These are phyloP conservation scores for Steromphala cineraria DNA, from an alignment of 2,888 invertebrate species.

Conservation along the genomic window DNA sequence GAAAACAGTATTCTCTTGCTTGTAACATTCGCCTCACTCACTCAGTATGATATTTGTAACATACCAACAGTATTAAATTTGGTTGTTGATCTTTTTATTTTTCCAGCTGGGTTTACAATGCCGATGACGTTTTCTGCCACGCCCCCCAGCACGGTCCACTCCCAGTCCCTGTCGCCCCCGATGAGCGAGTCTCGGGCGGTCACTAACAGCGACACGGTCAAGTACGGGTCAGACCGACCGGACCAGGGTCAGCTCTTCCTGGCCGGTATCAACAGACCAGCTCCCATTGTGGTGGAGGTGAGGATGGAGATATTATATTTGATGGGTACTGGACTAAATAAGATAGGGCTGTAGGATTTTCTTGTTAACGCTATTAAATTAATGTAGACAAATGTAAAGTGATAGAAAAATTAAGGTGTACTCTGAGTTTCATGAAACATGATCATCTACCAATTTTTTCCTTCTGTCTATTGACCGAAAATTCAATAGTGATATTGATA, in stretches of 20 bases:
- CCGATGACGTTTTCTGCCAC: conserved; percentile 40
- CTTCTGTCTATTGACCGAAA: too few species aligned
- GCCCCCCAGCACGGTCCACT: conserved; percentile 42
- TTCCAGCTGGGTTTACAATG: conserved; percentile 27
- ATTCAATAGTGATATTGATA: neutral
- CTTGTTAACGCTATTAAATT: too few species aligned
- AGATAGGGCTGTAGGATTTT: neutral
- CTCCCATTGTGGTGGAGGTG: conserved; percentile 59
- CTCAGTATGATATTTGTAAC: too few species aligned
- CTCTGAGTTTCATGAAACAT: too few species aligned
- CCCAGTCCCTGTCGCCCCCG: conserved; percentile 21
- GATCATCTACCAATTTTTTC: too few species aligned
- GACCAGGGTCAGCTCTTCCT: conserved; percentile 43
- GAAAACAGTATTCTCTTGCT: too few species aligned
- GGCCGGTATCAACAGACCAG: conserved; percentile 39
- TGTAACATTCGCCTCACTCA: too few species aligned
- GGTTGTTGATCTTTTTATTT: neutral
- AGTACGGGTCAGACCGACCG: conserved; percentile 49
- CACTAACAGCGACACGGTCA: conserved; percentile 61
- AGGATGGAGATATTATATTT: neutral
- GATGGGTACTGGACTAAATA: neutral
- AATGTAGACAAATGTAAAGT: too few species aligned
- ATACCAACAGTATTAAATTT: too few species aligned
- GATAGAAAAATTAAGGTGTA: too few species aligned
- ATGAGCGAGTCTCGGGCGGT: conserved; percentile 55